phyloP scores from a whole-genome alignment of 2,113 vertebrate species.

The Corydoras sp. region DNA sequence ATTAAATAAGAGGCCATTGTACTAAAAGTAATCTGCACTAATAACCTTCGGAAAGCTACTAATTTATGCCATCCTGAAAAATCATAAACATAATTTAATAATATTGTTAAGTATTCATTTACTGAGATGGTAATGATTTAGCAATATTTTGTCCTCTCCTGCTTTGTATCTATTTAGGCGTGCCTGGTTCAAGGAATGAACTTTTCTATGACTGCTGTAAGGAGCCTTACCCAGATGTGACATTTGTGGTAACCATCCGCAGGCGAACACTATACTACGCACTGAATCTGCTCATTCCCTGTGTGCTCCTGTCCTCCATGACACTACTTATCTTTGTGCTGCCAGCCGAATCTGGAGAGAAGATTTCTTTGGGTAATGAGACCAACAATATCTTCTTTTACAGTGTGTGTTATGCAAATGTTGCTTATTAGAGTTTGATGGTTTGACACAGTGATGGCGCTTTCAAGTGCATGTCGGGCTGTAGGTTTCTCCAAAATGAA shows the following conservation, averaged over 20 bases:
- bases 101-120: not conserved
- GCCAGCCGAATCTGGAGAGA: constrained; percentile 75
- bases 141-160: not conserved
- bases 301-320: constrained; percentile 70
- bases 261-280: constrained; percentile 71
- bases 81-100: too few relatives aligned
- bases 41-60: too few relatives aligned
- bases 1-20: too few relatives aligned
- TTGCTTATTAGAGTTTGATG: too few relatives aligned
- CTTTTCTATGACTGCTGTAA: constrained; percentile 69
- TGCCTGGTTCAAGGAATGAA: constrained; percentile 62
- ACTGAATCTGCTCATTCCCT: constrained; percentile 71
- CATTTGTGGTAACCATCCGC: constrained; percentile 67
- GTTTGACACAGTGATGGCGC: too few relatives aligned
- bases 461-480: too few relatives aligned
- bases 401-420: too few relatives aligned
- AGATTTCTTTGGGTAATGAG: constrained; percentile 70
- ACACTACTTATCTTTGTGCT: constrained; percentile 72
- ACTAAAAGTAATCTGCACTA: too few relatives aligned
- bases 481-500: too few relatives aligned
- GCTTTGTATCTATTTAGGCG: constrained; percentile 48
- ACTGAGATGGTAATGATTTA: not conserved
- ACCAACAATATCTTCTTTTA: constrained; percentile 1
- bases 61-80: too few relatives aligned
- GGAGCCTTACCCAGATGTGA: constrained; percentile 71